phyloP scores from a whole-genome alignment of 2,888 invertebrate species.

The Cepaea hortensis region DNA sequence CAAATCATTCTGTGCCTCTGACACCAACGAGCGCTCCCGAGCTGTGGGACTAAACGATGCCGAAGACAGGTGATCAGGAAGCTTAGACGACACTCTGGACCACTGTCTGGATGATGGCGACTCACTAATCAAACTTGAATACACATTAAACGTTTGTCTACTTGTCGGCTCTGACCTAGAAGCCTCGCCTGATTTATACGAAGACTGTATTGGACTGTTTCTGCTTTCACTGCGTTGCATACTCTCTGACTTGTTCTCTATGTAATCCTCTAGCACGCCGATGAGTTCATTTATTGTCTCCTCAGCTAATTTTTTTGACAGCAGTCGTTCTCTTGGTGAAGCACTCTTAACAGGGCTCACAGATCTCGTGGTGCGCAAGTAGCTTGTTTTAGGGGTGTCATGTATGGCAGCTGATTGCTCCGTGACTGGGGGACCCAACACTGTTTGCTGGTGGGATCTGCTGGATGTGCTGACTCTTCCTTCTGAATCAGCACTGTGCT shows the following conservation, averaged over 20 bases:
- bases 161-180: neutral
- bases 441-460: neutral
- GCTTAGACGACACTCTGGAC: neutral
- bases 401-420: no score
- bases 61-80: neutral
- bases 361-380: neutral
- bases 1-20: neutral
- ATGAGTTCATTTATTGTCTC: conserved; percentile 19
- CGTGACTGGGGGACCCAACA: neutral
- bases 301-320: neutral
- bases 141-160: neutral
- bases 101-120: neutral
- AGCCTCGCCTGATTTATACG: neutral
- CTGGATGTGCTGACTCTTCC: neutral
- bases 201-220: neutral
- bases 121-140: neutral
- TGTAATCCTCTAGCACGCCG: neutral
- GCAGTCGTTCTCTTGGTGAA: neutral
- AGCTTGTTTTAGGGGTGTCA: neutral
- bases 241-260: conserved; percentile 17
- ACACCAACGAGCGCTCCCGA: neutral
- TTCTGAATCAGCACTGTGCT: neutral
- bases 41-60: neutral
- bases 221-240: neutral
- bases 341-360: neutral